These are phyloP conservation scores for Darevskia mixta DNA, from an alignment of 2,797 vertebrate species.

Conservation along the genomic window DNA sequence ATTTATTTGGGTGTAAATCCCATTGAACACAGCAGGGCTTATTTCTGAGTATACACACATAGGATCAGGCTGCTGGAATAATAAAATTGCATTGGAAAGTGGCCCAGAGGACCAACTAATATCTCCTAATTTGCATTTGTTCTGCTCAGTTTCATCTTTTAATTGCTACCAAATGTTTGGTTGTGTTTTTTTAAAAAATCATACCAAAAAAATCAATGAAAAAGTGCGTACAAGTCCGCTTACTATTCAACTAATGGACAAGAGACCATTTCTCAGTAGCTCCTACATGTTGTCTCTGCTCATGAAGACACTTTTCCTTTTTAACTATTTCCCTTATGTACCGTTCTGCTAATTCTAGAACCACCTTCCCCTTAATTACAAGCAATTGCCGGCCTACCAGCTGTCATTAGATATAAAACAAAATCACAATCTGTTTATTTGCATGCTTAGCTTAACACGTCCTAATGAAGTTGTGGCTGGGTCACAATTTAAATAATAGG, in stretches of 20 bases:
- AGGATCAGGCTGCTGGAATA: not conserved
- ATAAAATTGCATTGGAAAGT: not conserved
- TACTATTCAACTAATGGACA: conserved; percentile 3
- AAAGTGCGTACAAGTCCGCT: not conserved
- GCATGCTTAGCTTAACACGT: not conserved
- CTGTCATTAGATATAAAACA: conserved; percentile 1
- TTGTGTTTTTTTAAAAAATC: not conserved
- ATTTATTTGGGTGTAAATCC: not conserved
- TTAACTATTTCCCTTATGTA: not conserved
- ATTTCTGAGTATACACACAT: conserved; percentile 17
- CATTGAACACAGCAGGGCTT: not conserved
- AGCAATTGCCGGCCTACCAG: not conserved
- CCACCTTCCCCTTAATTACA: not conserved
- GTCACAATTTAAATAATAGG: not conserved
- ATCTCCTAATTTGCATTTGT: conserved; percentile 44
- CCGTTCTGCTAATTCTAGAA: not conserved
- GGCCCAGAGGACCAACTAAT: conserved; percentile 23
- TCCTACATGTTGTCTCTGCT: not conserved
- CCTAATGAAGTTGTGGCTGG: not conserved
- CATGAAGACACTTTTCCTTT: not conserved
- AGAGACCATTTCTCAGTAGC: not conserved
- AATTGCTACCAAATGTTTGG: conserved; percentile 44
- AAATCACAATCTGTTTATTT: conserved; percentile 18
- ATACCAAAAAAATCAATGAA: conserved; percentile 10
- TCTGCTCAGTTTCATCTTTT: conserved; percentile 39